A percentile compares a stretch with the other conserved stretches of the same genome.
Conservation (phyloP, 2,888 invertebrate species). For the Pollenia amentaria region DNA sequence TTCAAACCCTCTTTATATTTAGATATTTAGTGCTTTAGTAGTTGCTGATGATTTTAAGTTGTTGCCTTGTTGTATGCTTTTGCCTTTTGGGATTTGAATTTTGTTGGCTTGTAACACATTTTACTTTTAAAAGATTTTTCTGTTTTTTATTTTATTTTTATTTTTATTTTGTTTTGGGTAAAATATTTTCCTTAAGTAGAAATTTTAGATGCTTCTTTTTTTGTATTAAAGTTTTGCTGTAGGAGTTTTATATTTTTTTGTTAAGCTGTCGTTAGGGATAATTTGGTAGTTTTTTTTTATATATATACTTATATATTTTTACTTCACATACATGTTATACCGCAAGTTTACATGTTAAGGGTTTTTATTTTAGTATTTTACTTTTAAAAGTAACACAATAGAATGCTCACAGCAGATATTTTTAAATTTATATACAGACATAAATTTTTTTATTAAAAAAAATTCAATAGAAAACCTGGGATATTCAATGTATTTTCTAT, state of each 20-base stretch:
- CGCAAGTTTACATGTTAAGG: slow-evolving; percentile 65
- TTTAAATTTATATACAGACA: background rate
- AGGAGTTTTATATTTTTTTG: slow-evolving; percentile 42
- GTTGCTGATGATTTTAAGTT: slow-evolving; percentile 66
- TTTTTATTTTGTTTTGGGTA: slow-evolving; percentile 26
- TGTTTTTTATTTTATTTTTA: slow-evolving; percentile 43
- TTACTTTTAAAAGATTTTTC: slow-evolving; percentile 28
- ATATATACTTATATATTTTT: slow-evolving; percentile 23
- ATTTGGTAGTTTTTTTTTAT: slow-evolving; percentile 59
- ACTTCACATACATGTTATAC: slow-evolving; percentile 59
- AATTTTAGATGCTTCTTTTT: slow-evolving; percentile 43
- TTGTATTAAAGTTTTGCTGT: slow-evolving; percentile 38
- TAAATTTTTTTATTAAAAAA: background rate
- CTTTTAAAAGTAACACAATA: slow-evolving; percentile 20
- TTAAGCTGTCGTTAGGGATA: slow-evolving; percentile 64
- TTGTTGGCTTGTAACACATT: slow-evolving; percentile 64
- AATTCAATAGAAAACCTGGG: background rate
- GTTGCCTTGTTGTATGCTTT: slow-evolving; percentile 53
- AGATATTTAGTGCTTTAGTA: slow-evolving; percentile 28
- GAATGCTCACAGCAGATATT: slow-evolving; percentile 17
- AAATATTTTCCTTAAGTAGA: slow-evolving; percentile 8
- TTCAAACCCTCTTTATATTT: background rate
- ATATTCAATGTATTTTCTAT: too few species aligned
- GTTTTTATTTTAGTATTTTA: slow-evolving; percentile 18
- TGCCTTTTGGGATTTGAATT: slow-evolving; percentile 73